A percentile compares a stretch with the other conserved stretches of the same genome.
Conservation (phyloP, 2,113 vertebrate species). For the Syngnathus floridae region DNA sequence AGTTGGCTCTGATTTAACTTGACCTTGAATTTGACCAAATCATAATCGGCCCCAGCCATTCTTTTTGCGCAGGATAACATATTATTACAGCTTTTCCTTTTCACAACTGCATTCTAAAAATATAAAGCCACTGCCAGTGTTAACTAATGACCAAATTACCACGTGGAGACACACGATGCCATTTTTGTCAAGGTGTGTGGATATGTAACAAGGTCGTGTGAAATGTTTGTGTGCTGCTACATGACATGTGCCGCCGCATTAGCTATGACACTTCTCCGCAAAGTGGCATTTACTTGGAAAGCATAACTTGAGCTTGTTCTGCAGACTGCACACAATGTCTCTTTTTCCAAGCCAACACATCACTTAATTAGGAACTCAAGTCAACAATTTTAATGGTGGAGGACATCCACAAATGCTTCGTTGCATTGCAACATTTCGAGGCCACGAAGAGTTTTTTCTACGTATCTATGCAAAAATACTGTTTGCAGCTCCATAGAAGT, state of each 20-base stretch:
- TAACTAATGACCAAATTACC: slow-evolving; percentile 29
- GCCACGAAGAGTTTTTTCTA: too few relatives aligned
- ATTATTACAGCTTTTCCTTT: slow-evolving; percentile 7
- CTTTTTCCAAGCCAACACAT: not conserved
- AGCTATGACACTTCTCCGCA: not conserved
- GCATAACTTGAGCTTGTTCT: slow-evolving; percentile 10
- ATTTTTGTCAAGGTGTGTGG: slow-evolving; percentile 27
- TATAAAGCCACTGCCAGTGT: slow-evolving; percentile 15
- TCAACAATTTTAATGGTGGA: not conserved
- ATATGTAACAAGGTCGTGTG: slow-evolving; percentile 50
- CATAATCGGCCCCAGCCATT: not conserved
- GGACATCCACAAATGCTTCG: not conserved
- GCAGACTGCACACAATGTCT: not conserved
- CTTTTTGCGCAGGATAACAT: not conserved
- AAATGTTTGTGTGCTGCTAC: slow-evolving; percentile 26
- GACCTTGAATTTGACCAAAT: not conserved
- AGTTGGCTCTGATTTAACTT: not conserved
- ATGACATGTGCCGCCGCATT: not conserved
- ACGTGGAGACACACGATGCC: slow-evolving; percentile 11
- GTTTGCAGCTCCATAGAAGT: too few relatives aligned
- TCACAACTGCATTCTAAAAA: slow-evolving; percentile 35
- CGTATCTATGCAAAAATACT: too few relatives aligned
- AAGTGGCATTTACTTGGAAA: slow-evolving; percentile 17
- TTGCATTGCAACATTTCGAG: too few relatives aligned
- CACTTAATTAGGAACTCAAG: not conserved